Evolutionary conservation across 2,113 vertebrate genomes (phyloP).

Genomic region (Spea bombifrons): DNA sequence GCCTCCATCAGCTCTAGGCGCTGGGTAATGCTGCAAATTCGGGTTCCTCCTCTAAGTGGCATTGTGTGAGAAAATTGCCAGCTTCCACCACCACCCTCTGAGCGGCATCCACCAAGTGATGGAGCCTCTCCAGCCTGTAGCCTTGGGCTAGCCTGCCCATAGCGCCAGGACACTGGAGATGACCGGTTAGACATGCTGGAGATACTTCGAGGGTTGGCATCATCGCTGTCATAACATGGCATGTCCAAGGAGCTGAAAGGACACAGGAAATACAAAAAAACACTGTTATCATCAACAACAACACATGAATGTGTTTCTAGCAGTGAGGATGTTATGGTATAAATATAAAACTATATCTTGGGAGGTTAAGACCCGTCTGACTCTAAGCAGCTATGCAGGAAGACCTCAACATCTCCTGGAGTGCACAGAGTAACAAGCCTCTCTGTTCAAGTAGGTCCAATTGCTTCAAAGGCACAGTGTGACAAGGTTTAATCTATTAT

Average conservation of each 20-base stretch:
- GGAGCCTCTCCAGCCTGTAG: conserved; percentile 91
- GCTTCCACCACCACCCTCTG: conserved; percentile 68
- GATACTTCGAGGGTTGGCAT: conserved; percentile 83
- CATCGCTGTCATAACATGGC: conserved; percentile 88
- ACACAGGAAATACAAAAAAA: background rate
- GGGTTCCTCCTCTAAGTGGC: conserved; percentile 83
- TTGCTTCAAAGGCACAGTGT: too few species aligned
- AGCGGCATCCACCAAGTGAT: conserved; percentile 80
- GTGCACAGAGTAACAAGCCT: too few species aligned
- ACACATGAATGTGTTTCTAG: too few species aligned
- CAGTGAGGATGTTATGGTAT: too few species aligned
- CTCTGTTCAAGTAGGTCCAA: too few species aligned
- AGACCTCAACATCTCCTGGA: too few species aligned
- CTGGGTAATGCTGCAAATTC: conserved; percentile 78
- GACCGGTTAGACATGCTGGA: conserved; percentile 92
- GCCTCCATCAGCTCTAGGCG: conserved; percentile 82
- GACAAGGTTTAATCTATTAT: too few species aligned
- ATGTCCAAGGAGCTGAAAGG: conserved; percentile 78
- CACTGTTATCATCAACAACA: too few species aligned
- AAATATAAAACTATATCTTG: too few species aligned
- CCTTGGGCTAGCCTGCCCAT: conserved; percentile 88
- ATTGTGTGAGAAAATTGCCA: conserved; percentile 84
- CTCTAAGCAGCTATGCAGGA: too few species aligned
- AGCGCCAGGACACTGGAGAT: conserved; percentile 90
- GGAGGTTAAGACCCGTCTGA: too few species aligned